These are phyloP conservation scores for Novumbra hubbsi DNA, from an alignment of 2,797 vertebrate species.

Conservation along the genomic window DNA sequence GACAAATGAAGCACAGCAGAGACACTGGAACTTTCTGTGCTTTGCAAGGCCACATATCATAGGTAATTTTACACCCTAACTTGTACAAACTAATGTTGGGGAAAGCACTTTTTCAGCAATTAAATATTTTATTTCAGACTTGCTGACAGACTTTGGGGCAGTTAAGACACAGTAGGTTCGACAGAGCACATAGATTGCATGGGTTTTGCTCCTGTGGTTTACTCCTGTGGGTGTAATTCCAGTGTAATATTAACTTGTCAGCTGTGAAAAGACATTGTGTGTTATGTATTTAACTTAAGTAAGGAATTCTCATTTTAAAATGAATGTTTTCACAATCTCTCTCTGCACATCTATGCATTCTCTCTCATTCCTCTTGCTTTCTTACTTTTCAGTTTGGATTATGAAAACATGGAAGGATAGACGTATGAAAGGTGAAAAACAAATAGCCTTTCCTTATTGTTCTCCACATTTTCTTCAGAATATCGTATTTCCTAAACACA, in stretches of 20 bases:
- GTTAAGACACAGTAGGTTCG: background rate
- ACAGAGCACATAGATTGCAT: background rate
- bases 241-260: background rate
- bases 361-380: background rate
- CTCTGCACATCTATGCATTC: background rate
- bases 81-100: background rate
- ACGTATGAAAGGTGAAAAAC: background rate
- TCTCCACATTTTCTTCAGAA: slow-evolving; percentile 16
- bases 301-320: slow-evolving; percentile 10
- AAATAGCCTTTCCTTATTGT: slow-evolving; percentile 8
- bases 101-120: background rate
- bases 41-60: background rate
- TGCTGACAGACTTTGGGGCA: background rate
- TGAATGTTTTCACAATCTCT: background rate
- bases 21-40: background rate
- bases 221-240: background rate
- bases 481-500: slow-evolving; percentile 9
- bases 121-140: background rate
- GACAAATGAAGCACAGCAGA: background rate
- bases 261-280: background rate
- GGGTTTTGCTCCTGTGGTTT: background rate
- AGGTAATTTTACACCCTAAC: background rate
- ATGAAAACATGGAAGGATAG: background rate
- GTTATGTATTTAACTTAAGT: slow-evolving; percentile 8
- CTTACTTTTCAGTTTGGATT: background rate